Base-by-base conservation (phyloP, 2,113 vertebrate genomes). In the Xenopus tropicalis region DNA sequence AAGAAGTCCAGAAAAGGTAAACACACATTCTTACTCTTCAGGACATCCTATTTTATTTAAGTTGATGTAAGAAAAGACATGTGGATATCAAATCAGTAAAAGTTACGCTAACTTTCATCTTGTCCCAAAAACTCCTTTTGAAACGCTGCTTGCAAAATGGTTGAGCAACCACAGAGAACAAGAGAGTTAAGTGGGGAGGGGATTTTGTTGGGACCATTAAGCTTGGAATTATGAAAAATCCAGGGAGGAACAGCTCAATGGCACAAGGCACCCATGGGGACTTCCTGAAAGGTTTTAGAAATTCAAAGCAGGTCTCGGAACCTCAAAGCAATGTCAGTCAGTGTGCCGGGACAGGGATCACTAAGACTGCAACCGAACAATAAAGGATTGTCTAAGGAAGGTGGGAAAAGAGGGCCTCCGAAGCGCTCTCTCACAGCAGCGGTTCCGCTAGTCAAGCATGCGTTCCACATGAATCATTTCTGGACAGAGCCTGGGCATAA, bases 381-480 rank as follows among this genome's bases (percentile, higher is more conserved):
- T 87, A 80, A 83, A 70, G 76, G 80, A 86, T 88, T 87, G 87
- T 88, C 77, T 85, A 81, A 77, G 78, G 83, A 86, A 88, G 88
- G 86, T 82, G 79, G 84, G 82, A 86, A 78, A 87, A 82, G 80
- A 79, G 86, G 85, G 82, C 83, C 86, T 85, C 84, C 84, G 83
- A 82, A 82, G 85, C 83, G 82, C 23, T 62, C 82, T 79, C 81
- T 85, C 83, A 80, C 61, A 58, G 73, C 86, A 80, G 83, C 65
- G 81, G 85, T 90, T 90, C 90, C 85, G 86, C 88, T 85, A 83
- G 81, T 88, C 90, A 88, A 88, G 87, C 83, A 51, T 69, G 59
- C 78, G 90, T 90, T 92, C 90, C 90, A 87, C 89, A 88, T 89
- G 86, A 92, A 85, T 91, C 89, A 82, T 79, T 74, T 87, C 87